Evolutionary conservation across 2,797 vertebrate species (phyloP).

Genomic region (Diceros bicornis): DNA sequence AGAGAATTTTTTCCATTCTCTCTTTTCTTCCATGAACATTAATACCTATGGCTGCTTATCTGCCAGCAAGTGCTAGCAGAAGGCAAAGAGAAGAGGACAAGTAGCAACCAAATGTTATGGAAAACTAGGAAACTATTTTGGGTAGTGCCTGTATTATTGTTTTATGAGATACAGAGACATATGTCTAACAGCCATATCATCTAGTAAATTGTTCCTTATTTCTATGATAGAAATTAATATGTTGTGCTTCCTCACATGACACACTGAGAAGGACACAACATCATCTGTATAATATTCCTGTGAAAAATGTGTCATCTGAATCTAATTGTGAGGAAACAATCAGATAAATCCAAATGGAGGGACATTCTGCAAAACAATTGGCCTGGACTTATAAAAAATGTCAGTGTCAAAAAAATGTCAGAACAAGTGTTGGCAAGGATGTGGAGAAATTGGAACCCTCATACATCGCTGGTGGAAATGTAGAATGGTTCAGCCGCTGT

Average conservation of each 20-base stretch:
- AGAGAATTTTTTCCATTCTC: constrained; percentile 40
- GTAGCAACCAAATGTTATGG: neutral
- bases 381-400: neutral
- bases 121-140: constrained; percentile 31
- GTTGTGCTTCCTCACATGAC: neutral
- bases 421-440: neutral
- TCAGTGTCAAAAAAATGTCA: constrained; percentile 27
- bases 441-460: neutral
- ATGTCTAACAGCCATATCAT: neutral
- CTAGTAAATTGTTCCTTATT: constrained; percentile 55
- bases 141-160: neutral
- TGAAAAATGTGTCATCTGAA: constrained; percentile 42
- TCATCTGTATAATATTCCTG: constrained; percentile 17
- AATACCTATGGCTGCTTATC: constrained; percentile 32
- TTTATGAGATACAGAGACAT: constrained; percentile 27
- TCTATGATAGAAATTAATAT: constrained; percentile 53
- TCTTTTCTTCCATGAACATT: constrained; percentile 11
- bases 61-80: neutral
- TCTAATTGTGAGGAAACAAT: constrained; percentile 11
- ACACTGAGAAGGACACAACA: neutral
- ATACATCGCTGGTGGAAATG: neutral
- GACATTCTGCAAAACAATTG: neutral
- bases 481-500: neutral
- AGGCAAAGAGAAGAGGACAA: neutral
- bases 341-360: constrained; percentile 39